phyloP scores from a whole-genome alignment of 1,140 invertebrate genomes.

The Penaeus vannamei region DNA sequence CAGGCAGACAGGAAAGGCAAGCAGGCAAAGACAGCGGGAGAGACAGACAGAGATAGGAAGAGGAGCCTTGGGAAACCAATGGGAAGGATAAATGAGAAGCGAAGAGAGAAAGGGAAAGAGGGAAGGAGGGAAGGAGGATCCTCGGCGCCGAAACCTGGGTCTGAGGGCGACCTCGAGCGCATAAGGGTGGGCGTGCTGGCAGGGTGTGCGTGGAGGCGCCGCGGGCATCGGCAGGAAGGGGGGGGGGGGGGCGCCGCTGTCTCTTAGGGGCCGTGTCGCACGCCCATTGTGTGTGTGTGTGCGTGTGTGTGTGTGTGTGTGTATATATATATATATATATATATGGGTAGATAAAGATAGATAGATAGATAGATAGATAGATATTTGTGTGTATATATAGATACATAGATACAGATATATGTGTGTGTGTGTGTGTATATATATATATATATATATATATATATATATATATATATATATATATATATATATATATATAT shows the following conservation, averaged over 20 bases:
- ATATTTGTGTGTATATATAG: slow-evolving; percentile 13
- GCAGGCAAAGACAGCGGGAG: background rate
- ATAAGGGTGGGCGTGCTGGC: no score
- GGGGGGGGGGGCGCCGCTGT: no score
- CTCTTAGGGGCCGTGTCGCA: no score
- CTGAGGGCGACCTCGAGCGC: background rate
- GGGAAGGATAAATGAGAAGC: background rate
- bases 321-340: background rate
- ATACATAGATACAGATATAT: background rate
- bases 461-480: background rate
- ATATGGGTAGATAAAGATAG: background rate
- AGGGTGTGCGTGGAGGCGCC: no score
- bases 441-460: background rate
- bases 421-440: background rate
- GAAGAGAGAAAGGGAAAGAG: background rate
- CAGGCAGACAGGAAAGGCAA: background rate
- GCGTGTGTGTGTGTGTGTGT: background rate
- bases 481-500: slow-evolving; percentile 8
- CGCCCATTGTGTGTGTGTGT: background rate
- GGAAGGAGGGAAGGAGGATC: background rate
- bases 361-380: slow-evolving; percentile 13
- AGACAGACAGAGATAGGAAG: background rate
- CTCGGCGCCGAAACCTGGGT: background rate
- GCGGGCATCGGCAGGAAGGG: no score
- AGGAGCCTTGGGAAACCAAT: no score